Percentiles rank a stretch among this genome's conserved stretches.
phyloP scores from a whole-genome alignment of 2,113 vertebrate species.

The Okapia johnstoni region DNA sequence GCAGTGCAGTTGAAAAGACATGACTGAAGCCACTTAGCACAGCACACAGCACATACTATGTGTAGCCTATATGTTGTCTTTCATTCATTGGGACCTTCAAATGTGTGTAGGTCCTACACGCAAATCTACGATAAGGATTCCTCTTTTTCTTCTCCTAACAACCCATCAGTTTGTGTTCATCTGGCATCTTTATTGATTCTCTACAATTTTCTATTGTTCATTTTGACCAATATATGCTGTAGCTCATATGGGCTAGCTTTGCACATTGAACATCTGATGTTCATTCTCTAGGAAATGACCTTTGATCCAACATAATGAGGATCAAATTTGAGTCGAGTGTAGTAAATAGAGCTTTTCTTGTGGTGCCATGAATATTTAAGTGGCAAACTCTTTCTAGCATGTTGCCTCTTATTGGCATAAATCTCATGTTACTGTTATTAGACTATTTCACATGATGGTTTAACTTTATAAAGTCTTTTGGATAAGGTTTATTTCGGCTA shows the following conservation, averaged over 20 bases:
- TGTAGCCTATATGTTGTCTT: not conserved
- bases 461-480: conserved; percentile 24
- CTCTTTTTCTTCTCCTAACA: not conserved
- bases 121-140: not conserved
- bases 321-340: not conserved
- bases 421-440: not conserved
- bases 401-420: not conserved
- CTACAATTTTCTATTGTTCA: not conserved
- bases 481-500: not conserved
- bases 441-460: conserved; percentile 1
- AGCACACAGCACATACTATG: rapidly evolving
- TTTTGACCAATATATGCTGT: not conserved
- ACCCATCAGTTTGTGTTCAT: not conserved
- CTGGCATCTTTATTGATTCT: not conserved
- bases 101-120: not conserved
- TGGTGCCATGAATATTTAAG: not conserved
- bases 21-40: not conserved
- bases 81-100: not conserved
- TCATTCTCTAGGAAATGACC: not conserved
- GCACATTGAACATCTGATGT: not conserved
- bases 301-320: not conserved
- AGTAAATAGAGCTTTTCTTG: not conserved
- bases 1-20: not conserved
- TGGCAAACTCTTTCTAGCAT: not conserved
- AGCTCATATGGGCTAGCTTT: not conserved